Base-by-base conservation (phyloP, 2,113 vertebrate genomes). In the Trematomus loennbergii region DNA sequence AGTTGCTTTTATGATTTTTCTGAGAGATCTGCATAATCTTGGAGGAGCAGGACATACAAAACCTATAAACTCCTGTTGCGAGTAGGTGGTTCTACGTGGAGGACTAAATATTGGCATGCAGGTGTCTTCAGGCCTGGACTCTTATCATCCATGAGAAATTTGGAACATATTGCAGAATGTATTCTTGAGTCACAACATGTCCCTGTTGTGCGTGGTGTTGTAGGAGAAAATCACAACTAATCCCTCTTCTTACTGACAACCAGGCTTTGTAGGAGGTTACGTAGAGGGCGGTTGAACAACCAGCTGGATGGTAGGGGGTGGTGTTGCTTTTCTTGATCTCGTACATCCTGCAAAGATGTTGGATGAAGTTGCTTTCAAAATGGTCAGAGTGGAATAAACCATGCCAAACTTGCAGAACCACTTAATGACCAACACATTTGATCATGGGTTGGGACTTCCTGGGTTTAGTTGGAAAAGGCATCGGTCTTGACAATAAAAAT, bases 341-440 rank as follows among this genome's bases (percentile, higher is more conserved):
- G 10, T 63, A 63, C 60, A 20, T 63, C 45, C 10, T 12, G 40
- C 60, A 63, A 36, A 63, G 40, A 1, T 43, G 59, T 3, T 61
- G 59, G 17, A 61, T n/a, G 8, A 61, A 29, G 3, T n/a, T 15
- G 1, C 54, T 72, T 16, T 84, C 73, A 49, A 78, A 81, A 7
- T 84, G 73, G 52, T 84, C 82, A 0, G 74, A 81, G 18, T 87
- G 69, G 2, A 78, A 16, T 0, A 13, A 16, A 3, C 15, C 15
- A 0, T 59, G 0, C 73, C 81, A 55, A 60, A 81, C 6, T 9
- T 25, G 12, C 40, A 66, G 3, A 77, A 69, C 25, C 46, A 53
- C 3, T 68, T 36, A 3, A 8, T 25, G 16, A 49, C 64, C 17
- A 77, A 17, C 3, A 48, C 52, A 1, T 7, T 18, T 16, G 74